Evolutionary conservation across 1,140 invertebrate species (phyloP).

Genomic region (Gryllus bimaculatus): DNA sequence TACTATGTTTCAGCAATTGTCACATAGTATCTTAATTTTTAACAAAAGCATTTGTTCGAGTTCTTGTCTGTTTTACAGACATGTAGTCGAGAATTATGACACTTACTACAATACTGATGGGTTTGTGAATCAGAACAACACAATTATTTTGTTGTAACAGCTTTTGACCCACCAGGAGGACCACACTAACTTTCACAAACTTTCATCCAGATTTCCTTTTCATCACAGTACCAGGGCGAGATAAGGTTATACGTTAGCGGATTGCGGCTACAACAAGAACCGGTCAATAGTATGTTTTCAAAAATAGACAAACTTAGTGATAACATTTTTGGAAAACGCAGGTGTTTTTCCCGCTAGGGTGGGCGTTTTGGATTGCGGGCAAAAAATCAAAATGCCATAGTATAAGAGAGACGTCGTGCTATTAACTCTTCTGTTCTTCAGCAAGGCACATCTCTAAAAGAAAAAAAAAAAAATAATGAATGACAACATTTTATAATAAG

Average conservation of each 20-base stretch:
- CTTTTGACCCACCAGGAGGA: slow-evolving; percentile 80
- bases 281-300: slow-evolving; percentile 51
- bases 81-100: slow-evolving; percentile 67
- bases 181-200: slow-evolving; percentile 72
- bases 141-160: slow-evolving; percentile 79
- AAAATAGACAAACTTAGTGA: slow-evolving; percentile 19
- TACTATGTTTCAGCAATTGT: slow-evolving; percentile 64
- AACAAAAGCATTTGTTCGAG: slow-evolving; percentile 57
- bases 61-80: slow-evolving; percentile 58
- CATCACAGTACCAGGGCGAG: slow-evolving; percentile 60
- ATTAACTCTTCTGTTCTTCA: slow-evolving; percentile 29
- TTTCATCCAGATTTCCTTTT: slow-evolving; percentile 69
- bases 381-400: background rate
- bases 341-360: too few relatives aligned
- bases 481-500: background rate
- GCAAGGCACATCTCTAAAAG: slow-evolving; percentile 33
- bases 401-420: slow-evolving; percentile 6
- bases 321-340: background rate
- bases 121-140: slow-evolving; percentile 71
- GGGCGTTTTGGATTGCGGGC: too few relatives aligned
- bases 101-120: slow-evolving; percentile 73
- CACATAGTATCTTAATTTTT: slow-evolving; percentile 62
- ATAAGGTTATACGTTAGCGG: too few relatives aligned
- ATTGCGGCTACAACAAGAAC: too few relatives aligned
- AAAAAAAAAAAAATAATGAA: slow-evolving; percentile 18